Evolutionary conservation across 2,797 vertebrate species (phyloP).

Genomic region (Parauchenoglanis punctatus): DNA sequence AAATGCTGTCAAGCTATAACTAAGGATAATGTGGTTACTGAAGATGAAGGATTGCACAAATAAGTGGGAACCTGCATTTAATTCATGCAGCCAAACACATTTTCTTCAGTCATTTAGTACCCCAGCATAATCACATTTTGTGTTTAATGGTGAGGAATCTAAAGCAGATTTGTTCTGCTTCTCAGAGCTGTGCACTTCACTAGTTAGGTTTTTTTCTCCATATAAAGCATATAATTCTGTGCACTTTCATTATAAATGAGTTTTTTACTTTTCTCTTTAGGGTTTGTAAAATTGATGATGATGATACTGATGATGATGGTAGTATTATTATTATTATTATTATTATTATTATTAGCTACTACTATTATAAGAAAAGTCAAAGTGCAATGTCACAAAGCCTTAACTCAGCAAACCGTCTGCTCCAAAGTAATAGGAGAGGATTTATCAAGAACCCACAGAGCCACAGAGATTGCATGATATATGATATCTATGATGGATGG

Average conservation of each 20-base stretch:
- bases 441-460: conserved; percentile 68
- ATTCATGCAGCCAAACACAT: conserved; percentile 11
- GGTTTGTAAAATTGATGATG: not conserved
- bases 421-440: conserved; percentile 78
- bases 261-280: too few relatives aligned
- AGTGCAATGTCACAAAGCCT: conserved; percentile 59
- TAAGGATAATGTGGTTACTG: not conserved
- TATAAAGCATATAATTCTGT: not conserved
- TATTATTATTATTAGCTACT: not conserved
- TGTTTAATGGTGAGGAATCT: conserved; percentile 36
- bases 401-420: conserved; percentile 48
- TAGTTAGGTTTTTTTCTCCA: not conserved
- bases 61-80: not conserved
- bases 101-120: conserved; percentile 17
- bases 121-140: conserved; percentile 4
- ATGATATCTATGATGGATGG: conserved; percentile 85
- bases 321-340: not conserved
- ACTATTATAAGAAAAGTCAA: conserved; percentile 56
- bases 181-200: conserved; percentile 3
- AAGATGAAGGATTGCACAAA: conserved; percentile 17
- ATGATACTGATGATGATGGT: too few relatives aligned
- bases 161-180: conserved; percentile 32
- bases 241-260: not conserved
- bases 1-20: not conserved
- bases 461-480: conserved; percentile 81